Conservation (phyloP, 1,140 invertebrate species). For the Venturia canescens region DNA sequence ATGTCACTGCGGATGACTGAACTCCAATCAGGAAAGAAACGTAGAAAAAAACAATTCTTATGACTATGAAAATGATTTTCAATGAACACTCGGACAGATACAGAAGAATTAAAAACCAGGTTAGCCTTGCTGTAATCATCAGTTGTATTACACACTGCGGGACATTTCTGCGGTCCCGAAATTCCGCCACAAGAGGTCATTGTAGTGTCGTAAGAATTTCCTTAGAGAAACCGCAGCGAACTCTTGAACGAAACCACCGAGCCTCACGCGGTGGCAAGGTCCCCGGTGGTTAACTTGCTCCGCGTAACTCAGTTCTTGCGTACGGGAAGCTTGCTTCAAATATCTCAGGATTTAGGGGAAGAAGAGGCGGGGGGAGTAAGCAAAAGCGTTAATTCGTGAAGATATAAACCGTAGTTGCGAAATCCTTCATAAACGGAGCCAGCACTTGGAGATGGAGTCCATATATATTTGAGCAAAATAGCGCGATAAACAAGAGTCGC, state of each 20-base stretch:
- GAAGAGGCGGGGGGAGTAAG: neutral
- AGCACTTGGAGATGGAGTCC: neutral
- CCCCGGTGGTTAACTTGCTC: neutral
- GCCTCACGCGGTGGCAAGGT: neutral
- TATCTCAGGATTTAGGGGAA: neutral
- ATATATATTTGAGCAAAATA: slow-evolving; percentile 27
- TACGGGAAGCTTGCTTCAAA: neutral
- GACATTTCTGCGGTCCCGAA: neutral
- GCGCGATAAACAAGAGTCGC: slow-evolving; percentile 39
- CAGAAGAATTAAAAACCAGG: neutral
- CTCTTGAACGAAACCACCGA: neutral
- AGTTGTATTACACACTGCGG: neutral
- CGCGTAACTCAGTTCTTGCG: neutral
- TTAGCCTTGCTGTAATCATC: neutral
- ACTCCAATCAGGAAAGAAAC: too few relatives aligned
- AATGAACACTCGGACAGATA: neutral
- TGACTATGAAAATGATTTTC: too few relatives aligned
- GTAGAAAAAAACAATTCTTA: too few relatives aligned
- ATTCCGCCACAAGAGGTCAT: neutral
- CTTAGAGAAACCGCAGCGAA: slow-evolving; percentile 1
- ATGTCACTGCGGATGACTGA: too few relatives aligned
- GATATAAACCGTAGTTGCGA: neutral
- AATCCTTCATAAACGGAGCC: neutral
- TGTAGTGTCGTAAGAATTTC: neutral
- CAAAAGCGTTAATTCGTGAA: neutral